These are phyloP conservation scores for Urosaurus nigricauda DNA, from an alignment of 2,797 vertebrate genomes.

Conservation along the genomic window DNA sequence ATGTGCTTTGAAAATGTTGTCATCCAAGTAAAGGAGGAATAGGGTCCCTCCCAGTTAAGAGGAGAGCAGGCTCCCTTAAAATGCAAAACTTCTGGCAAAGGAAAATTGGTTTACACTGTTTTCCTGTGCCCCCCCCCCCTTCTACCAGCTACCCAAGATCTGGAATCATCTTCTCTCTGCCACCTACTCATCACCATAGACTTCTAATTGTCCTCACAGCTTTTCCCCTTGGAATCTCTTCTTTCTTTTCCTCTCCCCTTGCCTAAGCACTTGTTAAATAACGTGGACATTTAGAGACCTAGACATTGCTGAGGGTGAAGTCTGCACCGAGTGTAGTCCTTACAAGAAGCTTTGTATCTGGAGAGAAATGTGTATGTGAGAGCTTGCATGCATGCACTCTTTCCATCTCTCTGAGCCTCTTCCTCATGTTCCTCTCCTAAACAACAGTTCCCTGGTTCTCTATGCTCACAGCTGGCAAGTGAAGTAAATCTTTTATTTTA, in stretches of 20 bases:
- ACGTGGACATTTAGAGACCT: neutral
- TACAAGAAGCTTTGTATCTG: neutral
- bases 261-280: neutral
- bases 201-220: slow-evolving; percentile 1
- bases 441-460: slow-evolving; percentile 15
- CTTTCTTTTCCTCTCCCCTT: slow-evolving; percentile 18
- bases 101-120: neutral
- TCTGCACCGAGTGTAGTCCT: neutral
- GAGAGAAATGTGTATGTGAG: neutral
- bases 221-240: slow-evolving; percentile 3
- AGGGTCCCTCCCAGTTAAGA: too few species aligned
- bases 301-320: neutral
- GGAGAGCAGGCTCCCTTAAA: slow-evolving; percentile 5
- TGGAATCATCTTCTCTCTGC: neutral
- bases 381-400: neutral
- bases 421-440: neutral
- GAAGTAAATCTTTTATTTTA: neutral
- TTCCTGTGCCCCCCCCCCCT: neutral
- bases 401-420: neutral
- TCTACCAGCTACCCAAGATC: neutral
- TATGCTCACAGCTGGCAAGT: neutral
- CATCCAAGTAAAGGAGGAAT: neutral
- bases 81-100: neutral
- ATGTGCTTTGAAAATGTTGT: neutral
- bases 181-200: neutral